Evolutionary conservation across 2,113 vertebrate genomes (phyloP), one percentile per base, ranked within the genome.

Genomic region (Lontra canadensis): DNA sequence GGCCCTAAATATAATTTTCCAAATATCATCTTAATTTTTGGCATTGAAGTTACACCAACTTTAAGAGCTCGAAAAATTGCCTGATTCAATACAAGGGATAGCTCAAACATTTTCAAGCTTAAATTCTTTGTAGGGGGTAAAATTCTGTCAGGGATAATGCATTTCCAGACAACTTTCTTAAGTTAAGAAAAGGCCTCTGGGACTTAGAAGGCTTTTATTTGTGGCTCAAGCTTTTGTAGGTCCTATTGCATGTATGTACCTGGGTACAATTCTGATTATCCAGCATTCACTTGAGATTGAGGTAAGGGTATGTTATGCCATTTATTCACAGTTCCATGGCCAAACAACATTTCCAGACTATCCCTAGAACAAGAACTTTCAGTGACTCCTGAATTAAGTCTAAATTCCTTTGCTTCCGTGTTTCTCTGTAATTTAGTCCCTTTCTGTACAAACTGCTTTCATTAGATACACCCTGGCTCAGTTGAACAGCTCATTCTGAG

Each of bases 21-120:
- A 97, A 93, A 95, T 94, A 97, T 94, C 82, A 90, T 94, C 69
- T 95, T 69, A 61, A 65, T 85, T 95, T 97, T 97, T 97, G 84
- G 76, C 81, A 94, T 42, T 94, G 94, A 92, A 69, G 14, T 97
- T 94, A 61, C 36, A 81, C 88, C 81, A 88, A 97, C 52, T 80
- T 69, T 93, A 93, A 83, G 69, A 85, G 23, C 67, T 94, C 90
- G 81, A 71, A 84, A 93, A 97, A 90, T 83, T 85, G 82, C 36
- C 86, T 92, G 88, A 93, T 95, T 71, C 26, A 90, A 95, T 92
- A 15, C 26, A 69, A 87, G 94, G 76, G 71, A 47, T 61, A 96
- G 88, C 4, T 94, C 76, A 80, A 78, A 90, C 14, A 88, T 95
- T 94, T 69, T 65, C n/a, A 90, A 90, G n/a, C 67, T 95, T 57